Evolutionary conservation across 2,113 vertebrate species (phyloP).

Genomic region (Nyctibius bracteatus): DNA sequence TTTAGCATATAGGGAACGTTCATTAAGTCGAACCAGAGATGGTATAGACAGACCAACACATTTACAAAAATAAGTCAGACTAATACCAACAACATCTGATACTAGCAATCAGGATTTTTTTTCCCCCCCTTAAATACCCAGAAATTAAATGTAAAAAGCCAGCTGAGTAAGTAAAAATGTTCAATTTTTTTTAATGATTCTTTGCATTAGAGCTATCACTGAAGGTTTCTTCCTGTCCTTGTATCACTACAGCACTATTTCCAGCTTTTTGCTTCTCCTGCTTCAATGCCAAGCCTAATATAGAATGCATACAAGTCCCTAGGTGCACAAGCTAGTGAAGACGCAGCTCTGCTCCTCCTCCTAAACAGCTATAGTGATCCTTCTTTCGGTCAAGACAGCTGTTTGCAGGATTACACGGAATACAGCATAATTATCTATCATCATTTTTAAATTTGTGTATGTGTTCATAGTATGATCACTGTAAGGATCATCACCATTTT

Average conservation of each 20-base stretch:
- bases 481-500: neutral
- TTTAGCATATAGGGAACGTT: neutral
- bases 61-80: neutral
- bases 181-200: neutral
- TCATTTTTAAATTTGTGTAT: neutral
- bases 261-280: neutral
- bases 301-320: neutral
- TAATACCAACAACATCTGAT: neutral
- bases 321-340: neutral
- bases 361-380: neutral
- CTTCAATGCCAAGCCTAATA: neutral
- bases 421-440: neutral
- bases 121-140: neutral
- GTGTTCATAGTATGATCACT: neutral
- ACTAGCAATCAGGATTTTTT: neutral
- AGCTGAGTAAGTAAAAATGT: neutral
- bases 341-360: neutral
- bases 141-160: neutral
- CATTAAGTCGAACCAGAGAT: neutral
- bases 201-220: neutral
- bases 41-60: fast-evolving
- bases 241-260: neutral
- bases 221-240: neutral
- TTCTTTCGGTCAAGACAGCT: too few relatives aligned
- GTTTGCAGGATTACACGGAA: neutral